Evolutionary conservation across 2,797 vertebrate genomes (phyloP), one percentile per base, ranked within the genome.

Genomic region (Bradypodion pumilum): DNA sequence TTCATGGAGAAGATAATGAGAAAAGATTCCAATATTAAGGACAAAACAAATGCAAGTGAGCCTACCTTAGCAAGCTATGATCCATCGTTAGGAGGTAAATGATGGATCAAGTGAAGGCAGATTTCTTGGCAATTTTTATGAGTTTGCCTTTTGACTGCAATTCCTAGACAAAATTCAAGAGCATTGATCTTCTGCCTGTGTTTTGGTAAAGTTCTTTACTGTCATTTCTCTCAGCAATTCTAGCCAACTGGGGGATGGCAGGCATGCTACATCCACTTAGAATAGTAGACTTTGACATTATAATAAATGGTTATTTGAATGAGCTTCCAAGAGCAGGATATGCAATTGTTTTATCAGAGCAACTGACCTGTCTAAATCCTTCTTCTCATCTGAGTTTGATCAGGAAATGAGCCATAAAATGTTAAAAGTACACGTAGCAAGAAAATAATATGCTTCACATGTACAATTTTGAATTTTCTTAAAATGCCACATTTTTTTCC

Each of bases 331-430:
- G 19, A 7, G 40, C 21, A 83, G 74, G 40, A 52, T 65, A 49
- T 25, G 37, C 13, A 40, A 49, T 46, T 15, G 49, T 29, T 62
- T 78, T 49, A 52, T 74, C 75, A 82, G 56, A n/a, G 37, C 4
- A 78, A 32, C 44, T 72, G 49, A 74, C 42, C 35, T 25, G 1
- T 16, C 21, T 10, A 10, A 56, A 5, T 85, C 27, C 10, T 1
- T 37, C 73, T 78, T 6, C 37, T 25, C 72, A 78, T 29, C 5
- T 77, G n/a, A 83, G 85, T 70, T 62, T 42, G 80, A 79, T 85
- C 74, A 74, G 16, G 35, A 82, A 23, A 56, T 69, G 60, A 66
- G 56, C 37, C 42, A 1, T 46, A 10, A n/a, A 82, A 3, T n/a
- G 13, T 2, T 27, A 27, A 66, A 73, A 75, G 85, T 8, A 10